Evolutionary conservation across 2,888 invertebrate genomes (phyloP).

Genomic region (Epinotia nisella): DNA sequence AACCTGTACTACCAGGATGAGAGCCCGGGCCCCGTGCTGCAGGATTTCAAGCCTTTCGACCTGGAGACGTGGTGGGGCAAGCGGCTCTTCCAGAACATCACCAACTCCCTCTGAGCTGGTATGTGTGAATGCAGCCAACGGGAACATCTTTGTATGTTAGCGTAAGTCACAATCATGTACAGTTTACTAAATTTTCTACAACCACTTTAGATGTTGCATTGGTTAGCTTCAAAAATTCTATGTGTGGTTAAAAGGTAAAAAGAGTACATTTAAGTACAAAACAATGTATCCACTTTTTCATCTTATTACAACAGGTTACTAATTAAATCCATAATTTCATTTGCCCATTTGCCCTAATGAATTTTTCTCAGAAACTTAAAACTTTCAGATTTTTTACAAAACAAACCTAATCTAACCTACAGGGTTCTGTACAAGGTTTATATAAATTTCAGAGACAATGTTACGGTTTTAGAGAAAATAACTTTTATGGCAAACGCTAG

Average conservation of each 20-base stretch:
- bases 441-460: no score
- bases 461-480: no score
- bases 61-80: slow-evolving; percentile 96
- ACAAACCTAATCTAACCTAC: no score
- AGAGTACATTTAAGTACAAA: no score
- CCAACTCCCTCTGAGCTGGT: slow-evolving; percentile 87
- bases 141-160: slow-evolving; percentile 69
- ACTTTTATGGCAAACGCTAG: no score
- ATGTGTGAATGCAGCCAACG: slow-evolving; percentile 46
- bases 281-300: no score
- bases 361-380: no score
- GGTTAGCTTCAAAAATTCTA: not conserved
- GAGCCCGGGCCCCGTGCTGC: slow-evolving; percentile 87
- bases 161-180: slow-evolving; percentile 81
- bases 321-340: no score
- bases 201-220: not conserved
- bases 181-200: slow-evolving; percentile 77
- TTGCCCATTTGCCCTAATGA: no score
- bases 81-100: slow-evolving; percentile 92
- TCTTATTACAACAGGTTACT: no score
- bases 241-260: not conserved
- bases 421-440: no score
- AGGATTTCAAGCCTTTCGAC: slow-evolving; percentile 95
- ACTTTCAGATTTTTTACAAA: no score
- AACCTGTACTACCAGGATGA: slow-evolving; percentile 89